phyloP scores from a whole-genome alignment of 2,888 invertebrate genomes.

The Oligia latruncula region DNA sequence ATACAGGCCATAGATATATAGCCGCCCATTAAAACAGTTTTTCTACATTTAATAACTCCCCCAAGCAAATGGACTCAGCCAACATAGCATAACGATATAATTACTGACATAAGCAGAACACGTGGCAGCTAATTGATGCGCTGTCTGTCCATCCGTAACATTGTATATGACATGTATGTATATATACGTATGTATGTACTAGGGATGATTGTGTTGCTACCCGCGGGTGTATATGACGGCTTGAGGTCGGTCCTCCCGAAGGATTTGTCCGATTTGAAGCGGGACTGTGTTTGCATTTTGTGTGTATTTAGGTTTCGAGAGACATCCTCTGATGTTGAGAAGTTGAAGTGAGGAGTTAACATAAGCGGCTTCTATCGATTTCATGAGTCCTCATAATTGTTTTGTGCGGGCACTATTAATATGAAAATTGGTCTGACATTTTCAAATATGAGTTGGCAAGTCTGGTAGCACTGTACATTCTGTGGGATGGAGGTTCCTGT shows the following conservation, averaged over 20 bases:
- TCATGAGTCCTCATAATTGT: background rate
- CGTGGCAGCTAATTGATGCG: slow-evolving; percentile 54
- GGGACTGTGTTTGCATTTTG: slow-evolving; percentile 35
- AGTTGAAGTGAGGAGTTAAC: slow-evolving; percentile 20
- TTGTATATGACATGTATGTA: background rate
- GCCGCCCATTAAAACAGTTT: background rate
- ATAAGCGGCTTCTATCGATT: slow-evolving; percentile 36
- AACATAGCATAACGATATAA: slow-evolving; percentile 24
- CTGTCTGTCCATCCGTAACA: slow-evolving; percentile 22
- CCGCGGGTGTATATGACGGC: slow-evolving; percentile 19
- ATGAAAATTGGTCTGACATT: background rate
- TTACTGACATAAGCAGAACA: slow-evolving; percentile 28
- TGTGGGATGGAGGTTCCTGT: background rate
- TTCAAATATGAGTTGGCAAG: background rate
- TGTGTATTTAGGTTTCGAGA: slow-evolving; percentile 39
- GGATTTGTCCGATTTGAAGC: slow-evolving; percentile 33
- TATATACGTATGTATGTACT: slow-evolving; percentile 5
- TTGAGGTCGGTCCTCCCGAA: slow-evolving; percentile 29
- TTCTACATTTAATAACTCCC: background rate
- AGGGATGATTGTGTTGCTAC: slow-evolving; percentile 11
- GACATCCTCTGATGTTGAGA: slow-evolving; percentile 23
- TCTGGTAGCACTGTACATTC: background rate
- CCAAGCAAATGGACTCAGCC: slow-evolving; percentile 6
- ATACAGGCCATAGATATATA: too few species aligned
- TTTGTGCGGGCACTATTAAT: background rate